Evolutionary conservation across 2,113 vertebrate species (phyloP).

Genomic region (Orientallactaga bullata): DNA sequence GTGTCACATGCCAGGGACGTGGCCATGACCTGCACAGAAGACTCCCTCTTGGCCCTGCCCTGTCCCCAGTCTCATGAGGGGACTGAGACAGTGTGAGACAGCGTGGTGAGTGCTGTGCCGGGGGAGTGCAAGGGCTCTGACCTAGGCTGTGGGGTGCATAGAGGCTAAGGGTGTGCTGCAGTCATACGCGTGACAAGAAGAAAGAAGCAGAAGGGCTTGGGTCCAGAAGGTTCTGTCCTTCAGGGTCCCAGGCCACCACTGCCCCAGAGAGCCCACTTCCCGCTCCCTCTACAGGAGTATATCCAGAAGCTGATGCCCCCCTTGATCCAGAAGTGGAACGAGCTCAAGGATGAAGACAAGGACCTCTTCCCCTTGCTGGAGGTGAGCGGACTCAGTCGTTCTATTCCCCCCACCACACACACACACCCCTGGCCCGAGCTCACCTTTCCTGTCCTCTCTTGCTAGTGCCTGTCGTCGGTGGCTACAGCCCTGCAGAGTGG

Average conservation of each 20-base stretch:
- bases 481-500: conserved; percentile 97
- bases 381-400: conserved; percentile 79
- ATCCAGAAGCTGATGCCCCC: conserved; percentile 97
- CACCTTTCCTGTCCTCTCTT: background rate
- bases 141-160: background rate
- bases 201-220: background rate
- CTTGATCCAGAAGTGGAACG: conserved; percentile 96
- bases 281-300: conserved; percentile 88
- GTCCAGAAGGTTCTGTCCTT: background rate
- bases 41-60: background rate
- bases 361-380: conserved; percentile 95
- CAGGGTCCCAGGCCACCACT: background rate
- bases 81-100: conserved; percentile 15
- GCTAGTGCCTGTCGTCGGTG: conserved; percentile 94
- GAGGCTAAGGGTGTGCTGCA: background rate
- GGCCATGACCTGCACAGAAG: conserved; percentile 9
- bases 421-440: conserved; percentile 66
- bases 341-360: conserved; percentile 96
- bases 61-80: conserved; percentile 35
- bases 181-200: background rate
- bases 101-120: background rate
- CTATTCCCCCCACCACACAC: fast-evolving
- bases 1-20: background rate
- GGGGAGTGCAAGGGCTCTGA: background rate
- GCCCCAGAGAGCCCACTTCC: background rate